Percentiles rank a stretch among this genome's conserved stretches.
These are phyloP conservation scores for Petrolisthes manimaculis DNA, from an alignment of 2,888 invertebrate species.

Conservation along the genomic window DNA sequence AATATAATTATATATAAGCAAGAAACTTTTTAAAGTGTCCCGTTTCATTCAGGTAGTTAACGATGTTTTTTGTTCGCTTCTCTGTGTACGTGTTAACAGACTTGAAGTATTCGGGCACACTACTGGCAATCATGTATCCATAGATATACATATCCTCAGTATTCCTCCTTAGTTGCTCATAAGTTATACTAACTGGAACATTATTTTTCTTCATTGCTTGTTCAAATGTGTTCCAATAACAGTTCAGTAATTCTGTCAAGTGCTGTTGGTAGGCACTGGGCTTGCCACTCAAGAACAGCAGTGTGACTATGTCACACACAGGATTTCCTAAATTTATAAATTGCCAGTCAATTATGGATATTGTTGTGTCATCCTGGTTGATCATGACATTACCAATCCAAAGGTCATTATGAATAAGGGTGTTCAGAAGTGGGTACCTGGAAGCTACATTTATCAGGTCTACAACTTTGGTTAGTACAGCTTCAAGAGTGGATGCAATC, in stretches of 20 bases:
- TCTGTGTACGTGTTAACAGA: slow-evolving; percentile 28
- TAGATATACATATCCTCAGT: slow-evolving; percentile 53
- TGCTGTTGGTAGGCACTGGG: slow-evolving; percentile 38
- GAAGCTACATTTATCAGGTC: slow-evolving; percentile 10
- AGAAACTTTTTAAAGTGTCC: background rate
- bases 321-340: slow-evolving; percentile 51
- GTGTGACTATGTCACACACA: slow-evolving; percentile 47
- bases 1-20: background rate
- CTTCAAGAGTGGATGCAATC: slow-evolving; percentile 3
- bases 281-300: slow-evolving; percentile 52
- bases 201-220: slow-evolving; percentile 42
- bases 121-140: slow-evolving; percentile 48
- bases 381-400: slow-evolving; percentile 60
- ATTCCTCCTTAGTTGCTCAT: slow-evolving; percentile 23
- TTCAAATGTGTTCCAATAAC: slow-evolving; percentile 51
- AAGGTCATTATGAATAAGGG: slow-evolving; percentile 57
- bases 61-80: background rate
- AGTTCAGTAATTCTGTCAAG: slow-evolving; percentile 42
- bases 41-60: slow-evolving; percentile 17
- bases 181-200: slow-evolving; percentile 32
- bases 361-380: slow-evolving; percentile 30
- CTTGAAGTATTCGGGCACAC: slow-evolving; percentile 28
- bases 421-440: slow-evolving; percentile 46
- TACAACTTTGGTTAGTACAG: slow-evolving; percentile 19
- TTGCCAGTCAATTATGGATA: slow-evolving; percentile 59